Evolutionary conservation across 2,888 invertebrate species (phyloP), one percentile per base, ranked within the genome.

Genomic region (Operophtera brumata): DNA sequence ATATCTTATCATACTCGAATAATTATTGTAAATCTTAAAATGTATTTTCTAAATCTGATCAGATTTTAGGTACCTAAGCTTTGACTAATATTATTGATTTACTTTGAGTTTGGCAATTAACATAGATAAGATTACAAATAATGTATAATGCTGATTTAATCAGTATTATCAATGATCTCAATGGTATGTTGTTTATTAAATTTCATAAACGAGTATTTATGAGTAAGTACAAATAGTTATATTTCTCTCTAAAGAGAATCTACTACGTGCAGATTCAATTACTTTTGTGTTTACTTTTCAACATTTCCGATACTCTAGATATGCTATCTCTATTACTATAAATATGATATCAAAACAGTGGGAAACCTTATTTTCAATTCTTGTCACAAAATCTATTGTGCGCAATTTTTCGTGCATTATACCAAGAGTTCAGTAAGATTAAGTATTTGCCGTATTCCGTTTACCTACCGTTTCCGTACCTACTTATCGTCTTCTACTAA

Each of bases 91-190:
- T 30, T 30, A 9, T 36, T n/a, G 11, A 13, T 13, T 36, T 12
- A 12, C 35, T n/a, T 36, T 13, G 6, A 5, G 13, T 13, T 34
- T 36, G 13, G 36, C 12, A 36, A 39, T 11, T 39, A 37, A 20
- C 20, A 20, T 10, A 39, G 41, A 41, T 48, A 47, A 47, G 25
- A 41, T 41, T 34, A 34, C 8, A 42, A 20, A 26, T 30, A 34
- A 14, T 57, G 54, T 61, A 49, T 58, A 61, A 57, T 65, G 59
- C 73, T 72, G 75, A 78, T 78, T 62, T 67, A 66, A 77, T 78
- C 74, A 64, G 76, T 67, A 59, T 62, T 57, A 69, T 63, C 62
- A 67, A 72, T 79, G 81, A 81, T 81, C 80, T 81, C 79, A 80
- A 67, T 65, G 65, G 13, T 44, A 13, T 30, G 40, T 26, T 42